phyloP scores from a whole-genome alignment of 2,797 vertebrate genomes.

The Enteromius trimaculatus region DNA sequence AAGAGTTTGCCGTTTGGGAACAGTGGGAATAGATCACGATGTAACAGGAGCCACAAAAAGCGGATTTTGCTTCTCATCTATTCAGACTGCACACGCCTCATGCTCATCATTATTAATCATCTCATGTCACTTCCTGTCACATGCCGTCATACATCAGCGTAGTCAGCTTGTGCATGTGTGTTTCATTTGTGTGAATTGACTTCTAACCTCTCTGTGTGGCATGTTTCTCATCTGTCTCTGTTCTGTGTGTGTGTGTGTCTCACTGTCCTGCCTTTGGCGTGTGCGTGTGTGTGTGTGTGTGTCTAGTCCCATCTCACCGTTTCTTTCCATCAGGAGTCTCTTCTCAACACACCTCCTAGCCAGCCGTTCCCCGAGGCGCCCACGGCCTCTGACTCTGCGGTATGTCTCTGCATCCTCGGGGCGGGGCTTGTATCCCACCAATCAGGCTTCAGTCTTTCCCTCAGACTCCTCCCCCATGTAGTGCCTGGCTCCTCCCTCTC shows the following conservation, averaged over 20 bases:
- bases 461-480: slow-evolving; percentile 62
- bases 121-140: slow-evolving; percentile 21
- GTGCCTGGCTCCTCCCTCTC: slow-evolving; percentile 64
- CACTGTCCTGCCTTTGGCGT: not conserved
- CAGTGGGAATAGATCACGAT: not conserved
- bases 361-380: slow-evolving; percentile 84
- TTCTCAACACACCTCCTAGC: slow-evolving; percentile 84
- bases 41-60: not conserved
- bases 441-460: slow-evolving; percentile 58
- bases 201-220: slow-evolving; percentile 35
- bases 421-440: slow-evolving; percentile 64
- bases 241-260: slow-evolving; percentile 7
- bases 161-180: slow-evolving; percentile 3
- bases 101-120: not conserved
- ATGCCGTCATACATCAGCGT: slow-evolving; percentile 4
- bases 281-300: slow-evolving; percentile 64
- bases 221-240: slow-evolving; percentile 31
- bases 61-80: not conserved
- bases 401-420: slow-evolving; percentile 78
- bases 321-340: slow-evolving; percentile 87
- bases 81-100: not conserved
- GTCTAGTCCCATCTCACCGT: slow-evolving; percentile 79
- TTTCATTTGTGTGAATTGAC: slow-evolving; percentile 22
- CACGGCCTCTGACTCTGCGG: slow-evolving; percentile 85
- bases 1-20: not conserved